Percentiles rank a stretch among this genome's conserved stretches.
These are phyloP conservation scores for Rhinolophus sinicus DNA, from an alignment of 2,113 vertebrate species.

Conservation along the genomic window DNA sequence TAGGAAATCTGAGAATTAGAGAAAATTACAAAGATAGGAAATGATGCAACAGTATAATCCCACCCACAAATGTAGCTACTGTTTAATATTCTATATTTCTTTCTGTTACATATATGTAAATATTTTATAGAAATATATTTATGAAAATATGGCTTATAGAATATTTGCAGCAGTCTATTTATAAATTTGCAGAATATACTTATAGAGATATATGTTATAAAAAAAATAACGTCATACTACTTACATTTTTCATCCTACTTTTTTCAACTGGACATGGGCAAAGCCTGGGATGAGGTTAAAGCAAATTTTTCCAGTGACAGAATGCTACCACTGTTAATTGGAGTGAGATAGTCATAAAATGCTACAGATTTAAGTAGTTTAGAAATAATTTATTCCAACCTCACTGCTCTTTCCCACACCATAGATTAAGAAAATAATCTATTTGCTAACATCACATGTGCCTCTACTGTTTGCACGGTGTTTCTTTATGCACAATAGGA, in stretches of 20 bases:
- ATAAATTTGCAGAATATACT: not conserved
- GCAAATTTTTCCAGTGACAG: not conserved
- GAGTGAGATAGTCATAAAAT: not conserved
- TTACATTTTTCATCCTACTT: not conserved
- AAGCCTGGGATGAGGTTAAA: not conserved
- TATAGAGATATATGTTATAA: not conserved
- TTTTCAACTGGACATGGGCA: not conserved
- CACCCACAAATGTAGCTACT: not conserved
- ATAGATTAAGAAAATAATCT: not conserved
- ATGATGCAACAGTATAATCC: not conserved
- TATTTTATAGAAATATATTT: not conserved
- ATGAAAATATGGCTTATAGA: not conserved
- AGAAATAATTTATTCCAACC: not conserved
- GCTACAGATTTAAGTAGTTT: not conserved
- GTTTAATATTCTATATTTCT: not conserved
- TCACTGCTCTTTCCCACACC: not conserved
- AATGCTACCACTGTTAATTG: not conserved
- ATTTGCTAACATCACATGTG: not conserved
- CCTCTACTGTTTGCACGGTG: accelerated
- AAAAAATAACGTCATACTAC: not conserved
- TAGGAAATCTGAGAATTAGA: not conserved
- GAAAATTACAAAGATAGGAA: not conserved
- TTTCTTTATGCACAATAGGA: not conserved
- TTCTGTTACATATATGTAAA: not conserved
- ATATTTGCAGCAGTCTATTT: not conserved